These are phyloP conservation scores for Pomacea canaliculata DNA, from an alignment of 2,888 invertebrate species.

Conservation along the genomic window DNA sequence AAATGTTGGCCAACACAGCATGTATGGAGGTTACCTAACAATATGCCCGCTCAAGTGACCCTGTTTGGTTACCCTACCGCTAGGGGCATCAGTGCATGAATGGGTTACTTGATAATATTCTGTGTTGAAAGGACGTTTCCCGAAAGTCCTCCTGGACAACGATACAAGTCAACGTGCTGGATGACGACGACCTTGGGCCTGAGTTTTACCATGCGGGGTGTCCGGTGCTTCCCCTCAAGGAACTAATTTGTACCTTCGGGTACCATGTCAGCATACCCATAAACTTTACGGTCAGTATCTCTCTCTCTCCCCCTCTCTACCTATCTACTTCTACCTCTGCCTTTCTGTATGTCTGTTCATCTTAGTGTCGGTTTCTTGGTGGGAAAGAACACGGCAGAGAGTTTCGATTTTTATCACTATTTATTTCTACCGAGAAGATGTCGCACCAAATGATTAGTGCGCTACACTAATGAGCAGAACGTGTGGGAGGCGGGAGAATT, in stretches of 20 bases:
- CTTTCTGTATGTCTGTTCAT: background rate
- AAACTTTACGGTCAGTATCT: slow-evolving; percentile 10
- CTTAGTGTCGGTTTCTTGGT: no score
- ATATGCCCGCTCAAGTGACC: no score
- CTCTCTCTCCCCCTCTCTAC: background rate
- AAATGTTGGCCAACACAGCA: background rate
- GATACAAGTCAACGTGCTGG: slow-evolving; percentile 36
- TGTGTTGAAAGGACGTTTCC: slow-evolving; percentile 23
- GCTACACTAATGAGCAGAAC: no score
- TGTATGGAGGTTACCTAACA: background rate
- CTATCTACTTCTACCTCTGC: background rate
- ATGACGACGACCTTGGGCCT: slow-evolving; percentile 49
- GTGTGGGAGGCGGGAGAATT: no score
- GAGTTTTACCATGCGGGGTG: slow-evolving; percentile 40
- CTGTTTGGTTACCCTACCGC: no score
- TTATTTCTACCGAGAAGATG: no score
- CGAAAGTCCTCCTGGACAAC: slow-evolving; percentile 29
- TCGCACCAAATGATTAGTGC: no score
- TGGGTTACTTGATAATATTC: no score
- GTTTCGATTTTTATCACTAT: no score
- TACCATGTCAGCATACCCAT: slow-evolving; percentile 30
- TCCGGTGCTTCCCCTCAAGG: slow-evolving; percentile 2
- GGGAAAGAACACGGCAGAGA: no score
- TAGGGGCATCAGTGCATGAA: no score
- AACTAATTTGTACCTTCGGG: slow-evolving; percentile 37